These are phyloP conservation scores for Caenorhabditis doughertyi DNA, from an alignment of 2,888 invertebrate genomes.

Conservation along the genomic window DNA sequence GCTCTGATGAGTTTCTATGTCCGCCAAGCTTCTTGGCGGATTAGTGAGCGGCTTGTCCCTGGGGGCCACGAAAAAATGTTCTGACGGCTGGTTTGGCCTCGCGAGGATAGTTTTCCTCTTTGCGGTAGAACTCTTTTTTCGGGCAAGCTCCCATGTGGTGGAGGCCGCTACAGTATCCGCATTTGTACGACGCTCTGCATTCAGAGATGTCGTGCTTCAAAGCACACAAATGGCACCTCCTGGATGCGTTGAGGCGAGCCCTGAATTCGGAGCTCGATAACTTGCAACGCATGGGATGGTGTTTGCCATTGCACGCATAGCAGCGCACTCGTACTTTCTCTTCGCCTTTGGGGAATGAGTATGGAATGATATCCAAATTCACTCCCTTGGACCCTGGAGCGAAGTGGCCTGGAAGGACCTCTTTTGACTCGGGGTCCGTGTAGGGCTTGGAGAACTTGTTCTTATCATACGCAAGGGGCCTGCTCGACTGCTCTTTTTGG, in stretches of 20 bases:
- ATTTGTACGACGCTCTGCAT: not conserved
- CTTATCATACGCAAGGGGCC: too few species aligned
- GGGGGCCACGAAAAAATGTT: constrained; percentile 1
- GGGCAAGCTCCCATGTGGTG: constrained; percentile 1
- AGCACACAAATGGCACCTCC: not conserved
- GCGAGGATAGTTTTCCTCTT: not conserved
- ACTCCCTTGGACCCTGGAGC: not conserved
- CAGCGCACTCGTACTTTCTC: not conserved
- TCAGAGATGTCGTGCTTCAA: not conserved
- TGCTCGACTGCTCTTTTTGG: too few species aligned
- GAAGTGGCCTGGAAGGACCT: not conserved
- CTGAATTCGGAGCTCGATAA: not conserved
- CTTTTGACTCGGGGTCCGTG: not conserved
- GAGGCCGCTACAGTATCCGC: not conserved
- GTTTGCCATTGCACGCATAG: not conserved
- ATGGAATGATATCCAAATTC: not conserved
- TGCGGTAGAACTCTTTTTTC: not conserved
- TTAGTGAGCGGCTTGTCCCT: not conserved
- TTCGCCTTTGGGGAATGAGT: not conserved
- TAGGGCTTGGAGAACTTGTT: not conserved
- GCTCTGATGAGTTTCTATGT: not conserved
- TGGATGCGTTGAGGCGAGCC: too few species aligned
- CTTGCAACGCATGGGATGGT: not conserved
- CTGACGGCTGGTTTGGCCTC: not conserved
- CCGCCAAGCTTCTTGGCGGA: not conserved